Conservation (phyloP, 2,797 vertebrate genomes). For the Percopsis omiscomaycus region DNA sequence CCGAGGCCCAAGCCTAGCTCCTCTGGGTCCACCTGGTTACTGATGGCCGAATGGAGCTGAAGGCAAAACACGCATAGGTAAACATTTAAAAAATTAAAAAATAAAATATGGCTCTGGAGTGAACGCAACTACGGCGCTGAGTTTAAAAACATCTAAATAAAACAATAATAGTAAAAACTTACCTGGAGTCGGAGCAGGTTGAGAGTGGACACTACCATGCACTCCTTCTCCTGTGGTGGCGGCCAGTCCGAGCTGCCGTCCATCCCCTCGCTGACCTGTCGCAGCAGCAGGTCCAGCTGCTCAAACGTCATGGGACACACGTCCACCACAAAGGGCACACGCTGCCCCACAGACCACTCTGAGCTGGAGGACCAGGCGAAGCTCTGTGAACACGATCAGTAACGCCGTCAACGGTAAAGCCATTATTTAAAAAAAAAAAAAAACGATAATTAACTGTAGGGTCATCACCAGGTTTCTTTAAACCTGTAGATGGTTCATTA, state of each 20-base stretch:
- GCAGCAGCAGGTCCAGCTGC: slow-evolving; percentile 92
- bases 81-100: too few relatives aligned
- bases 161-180: not conserved
- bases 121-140: too few relatives aligned
- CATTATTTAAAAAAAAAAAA: not conserved
- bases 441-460: not conserved
- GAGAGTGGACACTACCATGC: slow-evolving; percentile 93
- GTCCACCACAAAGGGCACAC: slow-evolving; percentile 96
- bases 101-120: too few relatives aligned
- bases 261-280: slow-evolving; percentile 98
- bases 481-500: too few relatives aligned
- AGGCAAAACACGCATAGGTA: slow-evolving; percentile 15
- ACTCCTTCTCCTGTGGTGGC: slow-evolving; percentile 95
- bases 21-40: slow-evolving; percentile 95
- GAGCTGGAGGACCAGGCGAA: slow-evolving; percentile 98
- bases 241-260: slow-evolving; percentile 97
- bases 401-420: not conserved
- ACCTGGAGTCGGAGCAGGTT: slow-evolving; percentile 96
- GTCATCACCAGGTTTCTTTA: too few relatives aligned
- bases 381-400: slow-evolving; percentile 75
- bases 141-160: not conserved
- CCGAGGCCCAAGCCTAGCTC: slow-evolving; percentile 92
- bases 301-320: slow-evolving; percentile 95
- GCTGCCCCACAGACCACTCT: slow-evolving; percentile 95
- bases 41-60: slow-evolving; percentile 95